Evolutionary conservation across 2,113 vertebrate genomes (phyloP).

Genomic region (Okapia johnstoni): DNA sequence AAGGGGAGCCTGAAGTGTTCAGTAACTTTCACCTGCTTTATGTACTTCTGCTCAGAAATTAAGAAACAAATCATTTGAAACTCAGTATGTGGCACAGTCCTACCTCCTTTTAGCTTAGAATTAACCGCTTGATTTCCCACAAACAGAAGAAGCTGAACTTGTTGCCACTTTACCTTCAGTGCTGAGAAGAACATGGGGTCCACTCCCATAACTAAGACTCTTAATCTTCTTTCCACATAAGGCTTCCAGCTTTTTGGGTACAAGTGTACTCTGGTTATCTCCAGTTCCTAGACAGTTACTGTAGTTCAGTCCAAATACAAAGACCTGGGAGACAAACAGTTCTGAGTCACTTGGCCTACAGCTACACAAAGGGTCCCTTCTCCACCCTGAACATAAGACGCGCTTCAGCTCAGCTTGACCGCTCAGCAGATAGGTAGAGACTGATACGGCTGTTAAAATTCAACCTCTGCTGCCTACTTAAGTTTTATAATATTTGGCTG

Average conservation of each 20-base stretch:
- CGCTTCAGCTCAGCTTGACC: neutral
- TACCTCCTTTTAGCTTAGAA: neutral
- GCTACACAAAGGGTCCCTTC: neutral
- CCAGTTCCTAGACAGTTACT: constrained; percentile 97
- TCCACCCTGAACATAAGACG: neutral
- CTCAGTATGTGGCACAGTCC: neutral
- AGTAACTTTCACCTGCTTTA: neutral
- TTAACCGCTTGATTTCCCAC: neutral
- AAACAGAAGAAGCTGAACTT: neutral
- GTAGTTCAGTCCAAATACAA: constrained; percentile 95
- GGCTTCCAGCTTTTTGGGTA: constrained; percentile 93
- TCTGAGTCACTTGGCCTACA: neutral
- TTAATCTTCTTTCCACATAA: constrained; percentile 94
- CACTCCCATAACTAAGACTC: constrained; percentile 95
- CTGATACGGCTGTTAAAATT: neutral
- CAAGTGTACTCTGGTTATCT: constrained; percentile 94
- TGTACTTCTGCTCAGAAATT: neutral
- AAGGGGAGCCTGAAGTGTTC: neutral
- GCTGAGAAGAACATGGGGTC: constrained; percentile 93
- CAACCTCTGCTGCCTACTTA: neutral
- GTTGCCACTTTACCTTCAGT: constrained; percentile 88
- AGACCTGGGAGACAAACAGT: constrained; percentile 85
- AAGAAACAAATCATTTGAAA: neutral
- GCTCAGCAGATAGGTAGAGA: neutral
- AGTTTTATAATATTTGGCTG: neutral